Evolutionary conservation across 2,888 invertebrate species (phyloP), one percentile per base, ranked within the genome.

Genomic region (Tridacna gigas): DNA sequence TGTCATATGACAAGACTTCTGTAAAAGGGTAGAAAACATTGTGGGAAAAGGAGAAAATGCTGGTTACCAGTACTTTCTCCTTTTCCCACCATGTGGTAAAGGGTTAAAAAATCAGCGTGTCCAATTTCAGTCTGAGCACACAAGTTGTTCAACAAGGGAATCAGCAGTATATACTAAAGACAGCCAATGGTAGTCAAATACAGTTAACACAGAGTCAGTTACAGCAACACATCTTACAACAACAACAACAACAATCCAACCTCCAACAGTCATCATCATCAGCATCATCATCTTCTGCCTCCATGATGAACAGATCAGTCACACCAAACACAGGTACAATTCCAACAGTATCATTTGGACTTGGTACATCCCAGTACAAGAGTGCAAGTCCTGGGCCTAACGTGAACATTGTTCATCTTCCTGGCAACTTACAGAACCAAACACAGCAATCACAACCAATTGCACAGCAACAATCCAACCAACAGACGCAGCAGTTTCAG

Each of bases 341-440:
- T 56, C 82, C 89, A 4, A 77, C 86, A n/a, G 80, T 86, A 48
- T 82, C 84, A 25, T 80, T 83, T 65, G 84, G 82, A 37, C 73
- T 74, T 13, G 25, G 76, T 12, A 45, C 82, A 12, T 86, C 79
- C 73, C 82, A 84, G 74, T 61, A 84, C 67, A 84, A 78, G 65
- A 81, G 87, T 69, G 74, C 86, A 28, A 88, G 87, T 63, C 84
- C 87, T n/a, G 82, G 84, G 12, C 88, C 88, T 13, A 89, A 90
- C 82, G 87, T 91, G 12, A 90, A 89, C 79, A 77, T 90, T 47
- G 80, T 90, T 13, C 90, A 90, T 56, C 63, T 90, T n/a, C 89
- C 87, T 63, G 82, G 82, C n/a, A 82, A 80, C 66, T 28, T 84
- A n/a, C 89, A 88, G 45, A 60, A 84, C 77, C 86, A 89, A 69